Base-by-base conservation (phyloP, 2,113 vertebrate genomes). In the Sciurus niger region DNA sequence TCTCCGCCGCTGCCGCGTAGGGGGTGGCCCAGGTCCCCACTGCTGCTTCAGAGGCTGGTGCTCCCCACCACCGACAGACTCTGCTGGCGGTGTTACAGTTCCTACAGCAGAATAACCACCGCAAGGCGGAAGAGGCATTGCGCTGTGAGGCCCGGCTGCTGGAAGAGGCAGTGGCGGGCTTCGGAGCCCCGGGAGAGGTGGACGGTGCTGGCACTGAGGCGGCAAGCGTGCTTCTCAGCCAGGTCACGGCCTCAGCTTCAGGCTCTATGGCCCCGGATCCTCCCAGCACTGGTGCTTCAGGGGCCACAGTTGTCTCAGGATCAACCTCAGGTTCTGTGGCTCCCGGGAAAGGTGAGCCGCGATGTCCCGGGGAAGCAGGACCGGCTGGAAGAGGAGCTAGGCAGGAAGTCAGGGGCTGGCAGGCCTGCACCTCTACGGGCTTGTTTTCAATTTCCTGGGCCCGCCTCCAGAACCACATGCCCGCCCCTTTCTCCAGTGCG, bases 81-180 rank as follows among this genome's bases (percentile, higher is more conserved):
- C 98, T 99, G 43, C 98, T 99, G 97, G 99, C 99, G 0, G 99
- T 99, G 80, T 98, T 99, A 96, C 99, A 99, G 95, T 99, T 99
- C 96, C 98, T 99, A 67, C 99, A 97, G 97, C 99, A 99, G 97
- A 99, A 99, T 98, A 99, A 99, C 89, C 98, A 99, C 51, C 98
- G 98, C 13, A 99, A 99, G 98, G 99, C 99, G 8, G 99, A 99
- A 77, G 99, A 99, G 63, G 99, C 99, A 43, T 97, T 99, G 88
- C 99, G 99, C 11, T 99, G 99, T 11, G 99, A 99, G 98, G 99
- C 99, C 85, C 99, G 99, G 10, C 97, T 99, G 86, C 98, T 99
- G 48, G 98, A 98, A 2, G 98, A 98, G 53, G 98, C 99, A 1
- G 68, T 95, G 7, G 98, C 98, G 65, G 99, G 99, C 28, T 95